Evolutionary conservation across 2,888 invertebrate genomes (phyloP).

Genomic region (Cheilosia pagana): DNA sequence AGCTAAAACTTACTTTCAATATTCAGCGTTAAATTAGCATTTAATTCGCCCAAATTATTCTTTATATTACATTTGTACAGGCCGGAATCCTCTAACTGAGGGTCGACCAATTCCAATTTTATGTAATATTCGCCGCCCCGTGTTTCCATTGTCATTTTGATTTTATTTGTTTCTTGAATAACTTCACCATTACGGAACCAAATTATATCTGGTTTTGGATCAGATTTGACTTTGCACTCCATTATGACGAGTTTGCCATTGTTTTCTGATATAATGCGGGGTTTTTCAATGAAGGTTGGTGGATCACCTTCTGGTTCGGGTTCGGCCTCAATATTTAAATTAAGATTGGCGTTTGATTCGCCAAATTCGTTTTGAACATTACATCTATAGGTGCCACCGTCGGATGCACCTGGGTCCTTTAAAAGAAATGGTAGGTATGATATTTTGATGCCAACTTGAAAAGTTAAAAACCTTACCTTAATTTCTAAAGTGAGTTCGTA

Average conservation of each 20-base stretch:
- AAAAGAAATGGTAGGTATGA: conserved; percentile 13
- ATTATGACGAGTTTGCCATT: conserved; percentile 93
- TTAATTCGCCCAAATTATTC: conserved; percentile 97
- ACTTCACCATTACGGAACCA: conserved; percentile 93
- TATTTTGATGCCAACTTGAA: not conserved
- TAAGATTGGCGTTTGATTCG: conserved; percentile 98
- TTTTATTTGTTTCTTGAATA: conserved; percentile 92
- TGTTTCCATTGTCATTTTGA: conserved; percentile 91
- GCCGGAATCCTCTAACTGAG: conserved; percentile 97
- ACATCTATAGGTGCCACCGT: conserved; percentile 95
- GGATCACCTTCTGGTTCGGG: conserved; percentile 97
- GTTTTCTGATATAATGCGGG: conserved; percentile 92
- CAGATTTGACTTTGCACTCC: conserved; percentile 94
- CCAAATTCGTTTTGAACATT: conserved; percentile 98
- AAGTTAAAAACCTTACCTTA: conserved; percentile 84
- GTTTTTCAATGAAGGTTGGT: conserved; percentile 96
- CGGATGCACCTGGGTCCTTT: conserved; percentile 91
- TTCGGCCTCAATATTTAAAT: conserved; percentile 98
- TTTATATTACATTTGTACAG: conserved; percentile 99
- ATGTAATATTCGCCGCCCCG: conserved; percentile 93
- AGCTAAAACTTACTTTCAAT: conserved; percentile 93
- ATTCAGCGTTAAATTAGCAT: conserved; percentile 98
- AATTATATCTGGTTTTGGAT: conserved; percentile 91
- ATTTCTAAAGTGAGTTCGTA: conserved; percentile 93
- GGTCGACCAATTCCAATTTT: conserved; percentile 93